Conservation (phyloP, 2,888 invertebrate genomes). For the Cerceris ruficornis region DNA sequence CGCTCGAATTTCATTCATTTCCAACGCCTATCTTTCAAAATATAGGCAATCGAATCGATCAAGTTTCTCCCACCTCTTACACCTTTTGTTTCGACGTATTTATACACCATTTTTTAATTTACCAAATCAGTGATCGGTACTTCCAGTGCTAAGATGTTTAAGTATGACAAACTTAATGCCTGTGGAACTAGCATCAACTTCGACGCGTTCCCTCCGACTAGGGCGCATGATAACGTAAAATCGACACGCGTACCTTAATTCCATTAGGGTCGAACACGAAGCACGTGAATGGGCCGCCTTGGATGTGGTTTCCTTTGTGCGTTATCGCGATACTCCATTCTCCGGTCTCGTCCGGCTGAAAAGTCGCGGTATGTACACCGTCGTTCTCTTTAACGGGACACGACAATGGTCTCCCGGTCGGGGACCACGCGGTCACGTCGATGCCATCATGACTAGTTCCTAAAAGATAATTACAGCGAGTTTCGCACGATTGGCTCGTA, state of each 20-base stretch:
- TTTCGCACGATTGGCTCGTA: background rate
- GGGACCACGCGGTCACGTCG: slow-evolving; percentile 95
- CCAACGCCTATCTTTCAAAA: no score
- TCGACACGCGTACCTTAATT: slow-evolving; percentile 84
- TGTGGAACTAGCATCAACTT: no score
- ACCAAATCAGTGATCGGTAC: no score
- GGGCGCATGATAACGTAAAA: background rate
- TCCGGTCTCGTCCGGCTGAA: slow-evolving; percentile 98
- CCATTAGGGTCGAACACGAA: slow-evolving; percentile 97
- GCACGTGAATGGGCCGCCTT: slow-evolving; percentile 98
- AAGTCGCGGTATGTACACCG: slow-evolving; percentile 96
- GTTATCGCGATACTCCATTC: slow-evolving; percentile 98
- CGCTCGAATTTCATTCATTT: no score
- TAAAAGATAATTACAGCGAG: slow-evolving; percentile 39
- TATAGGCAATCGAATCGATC: no score
- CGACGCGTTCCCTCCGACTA: no score
- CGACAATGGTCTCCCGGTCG: slow-evolving; percentile 91
- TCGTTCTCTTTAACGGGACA: slow-evolving; percentile 94
- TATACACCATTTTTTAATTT: no score
- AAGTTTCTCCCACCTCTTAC: no score
- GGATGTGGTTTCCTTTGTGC: slow-evolving; percentile 97
- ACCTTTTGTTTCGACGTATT: no score
- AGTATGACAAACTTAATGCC: no score
- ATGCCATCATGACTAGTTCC: slow-evolving; percentile 86
- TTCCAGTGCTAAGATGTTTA: no score